These are phyloP conservation scores for Psittacula echo DNA, from an alignment of 2,797 vertebrate genomes.

Conservation along the genomic window DNA sequence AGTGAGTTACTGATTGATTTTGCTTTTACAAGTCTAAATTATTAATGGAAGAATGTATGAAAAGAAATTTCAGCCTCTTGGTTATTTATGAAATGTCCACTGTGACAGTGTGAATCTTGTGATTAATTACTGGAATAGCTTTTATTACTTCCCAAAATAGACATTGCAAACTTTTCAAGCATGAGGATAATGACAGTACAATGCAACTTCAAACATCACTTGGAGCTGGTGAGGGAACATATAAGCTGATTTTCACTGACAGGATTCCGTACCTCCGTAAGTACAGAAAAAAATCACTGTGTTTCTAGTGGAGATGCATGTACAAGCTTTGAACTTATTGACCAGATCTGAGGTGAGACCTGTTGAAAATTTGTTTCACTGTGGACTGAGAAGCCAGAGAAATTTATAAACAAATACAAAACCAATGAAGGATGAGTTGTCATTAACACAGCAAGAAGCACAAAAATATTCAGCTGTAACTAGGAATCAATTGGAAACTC, in stretches of 20 bases:
- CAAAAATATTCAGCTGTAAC: background rate
- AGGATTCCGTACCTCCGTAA: fast-evolving
- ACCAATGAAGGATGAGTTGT: background rate
- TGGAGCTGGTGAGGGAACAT: background rate
- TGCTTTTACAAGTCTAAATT: slow-evolving; percentile 30
- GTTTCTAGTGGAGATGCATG: background rate
- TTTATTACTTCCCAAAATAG: background rate
- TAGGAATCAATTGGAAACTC: background rate
- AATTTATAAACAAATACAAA: background rate
- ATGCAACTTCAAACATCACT: background rate
- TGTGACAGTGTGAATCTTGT: background rate
- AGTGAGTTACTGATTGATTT: slow-evolving; percentile 22
- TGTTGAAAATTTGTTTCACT: background rate
- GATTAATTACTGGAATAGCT: background rate
- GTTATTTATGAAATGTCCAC: slow-evolving; percentile 3
- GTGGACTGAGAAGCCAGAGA: background rate
- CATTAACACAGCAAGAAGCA: background rate
- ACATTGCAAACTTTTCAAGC: background rate
- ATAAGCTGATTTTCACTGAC: background rate
- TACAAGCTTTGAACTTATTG: background rate
- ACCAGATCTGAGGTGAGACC: background rate
- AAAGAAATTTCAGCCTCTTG: slow-evolving; percentile 6
- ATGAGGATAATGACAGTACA: background rate
- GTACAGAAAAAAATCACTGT: background rate
- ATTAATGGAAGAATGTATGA: background rate